Base-by-base conservation (phyloP, 2,113 vertebrate genomes). In the Lipophrys pholis region DNA sequence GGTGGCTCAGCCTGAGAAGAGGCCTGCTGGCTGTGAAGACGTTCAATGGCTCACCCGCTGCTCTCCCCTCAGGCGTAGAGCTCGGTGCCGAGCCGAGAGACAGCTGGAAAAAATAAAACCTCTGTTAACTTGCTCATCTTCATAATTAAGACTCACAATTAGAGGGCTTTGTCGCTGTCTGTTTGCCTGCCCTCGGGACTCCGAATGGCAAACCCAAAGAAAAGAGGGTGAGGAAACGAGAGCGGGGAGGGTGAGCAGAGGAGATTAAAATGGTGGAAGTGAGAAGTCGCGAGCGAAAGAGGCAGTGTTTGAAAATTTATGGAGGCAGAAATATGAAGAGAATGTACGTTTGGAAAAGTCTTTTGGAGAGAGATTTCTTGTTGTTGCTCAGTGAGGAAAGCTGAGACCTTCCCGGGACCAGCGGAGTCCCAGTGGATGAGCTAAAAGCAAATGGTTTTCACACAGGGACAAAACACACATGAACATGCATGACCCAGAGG, bases 131-230 rank as follows among this genome's bases (percentile, higher is more conserved):
- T 57, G 56, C 78, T 84, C 55, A 58, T 84, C 81, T 84, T 80
- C 53, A 52, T 84, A 82, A 91, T 88, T 87, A 87, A 72, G 59
- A 73, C 59, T 81, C 65, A 55, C 58, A 83, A 84, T 87, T 73
- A 80, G n/a, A 58, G 58, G 53, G 76, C 49, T 74, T 46, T 46
- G 40, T 66, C n/a, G 50, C 40, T 50, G 30, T 58, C 53, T 73
- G 59, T 65, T 72, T 62, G 80, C 38, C 50, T 59, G 72, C 61
- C 68, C 45, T 70, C 6, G 7, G 61, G 82, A 58, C 60, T 1
- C 36, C 11, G 8, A 35, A 41, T 21, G 30, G 48, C 73, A 54
- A 50, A 46, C 54, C 56, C 9, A 8, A 16, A 0, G 7, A 55
- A 45, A 49, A 21, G 38, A 64, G 14, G 15, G 8, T 42, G 14